Evolutionary conservation across 2,888 invertebrate species (phyloP), one percentile per base, ranked within the genome.

Genomic region (Hesperia comma): DNA sequence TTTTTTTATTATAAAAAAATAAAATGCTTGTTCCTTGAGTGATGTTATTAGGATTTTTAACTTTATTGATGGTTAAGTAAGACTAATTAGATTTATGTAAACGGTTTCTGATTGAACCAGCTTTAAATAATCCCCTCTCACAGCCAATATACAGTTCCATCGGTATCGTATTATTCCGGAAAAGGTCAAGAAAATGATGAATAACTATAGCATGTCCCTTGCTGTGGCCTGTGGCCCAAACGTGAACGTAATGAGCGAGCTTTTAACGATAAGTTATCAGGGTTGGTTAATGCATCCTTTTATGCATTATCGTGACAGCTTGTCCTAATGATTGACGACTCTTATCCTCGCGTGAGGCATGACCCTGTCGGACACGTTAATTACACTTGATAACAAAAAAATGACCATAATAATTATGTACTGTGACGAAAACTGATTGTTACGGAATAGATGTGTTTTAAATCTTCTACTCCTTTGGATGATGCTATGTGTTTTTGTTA

Each of bases 261-360:
- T 51, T 51, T 51, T 51, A 26, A 51, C 21, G 51, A 51, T 51
- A 51, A 51, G 8, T 51, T 51, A 51, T 51, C 51, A 26, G 7
- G 21, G 51, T 26, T 51, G 12, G 6, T 51, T 51, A 51, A 51
- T 51, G 51, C 51, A 51, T 51, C 51, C 51, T 51, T 51, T 51
- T 51, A 51, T 51, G 51, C 19, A 51, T 51, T 51, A 26, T 51
- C 51, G 21, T 51, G 51, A 26, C 51, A 51, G 21, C 8, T 21
- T 51, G 51, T 51, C 51, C 51, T 51, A 51, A 51, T 51, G 51
- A 51, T 51, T 51, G 51, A 51, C 51, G 51, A 51, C 51, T 26
- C 49, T 49, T 49, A 49, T 49, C 19, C 19, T 49, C 49, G 49
- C 19, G 49, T 21, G 49, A 49, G 7, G 49, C 19, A 49, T 12